Conservation (phyloP, 2,113 vertebrate species). For the Ranitomeya variabilis region DNA sequence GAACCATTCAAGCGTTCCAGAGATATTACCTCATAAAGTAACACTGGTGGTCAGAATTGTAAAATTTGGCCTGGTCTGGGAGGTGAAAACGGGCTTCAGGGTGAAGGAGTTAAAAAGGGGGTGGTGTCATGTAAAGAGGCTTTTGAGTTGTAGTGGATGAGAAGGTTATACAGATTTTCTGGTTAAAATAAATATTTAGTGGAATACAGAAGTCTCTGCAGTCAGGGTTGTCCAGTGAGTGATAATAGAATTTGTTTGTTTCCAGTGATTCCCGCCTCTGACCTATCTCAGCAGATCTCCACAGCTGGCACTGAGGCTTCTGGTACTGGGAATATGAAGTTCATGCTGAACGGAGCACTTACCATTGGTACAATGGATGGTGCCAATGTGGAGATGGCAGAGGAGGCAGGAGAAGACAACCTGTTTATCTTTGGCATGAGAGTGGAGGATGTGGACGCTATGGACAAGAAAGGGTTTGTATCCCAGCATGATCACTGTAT, state of each 20-base stretch:
- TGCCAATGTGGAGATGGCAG: constrained; percentile 89
- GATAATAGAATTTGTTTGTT: not conserved
- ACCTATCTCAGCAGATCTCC: constrained; percentile 91
- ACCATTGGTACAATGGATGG: constrained; percentile 91
- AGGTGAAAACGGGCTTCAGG: too few species aligned
- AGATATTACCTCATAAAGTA: too few species aligned
- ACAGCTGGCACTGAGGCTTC: constrained; percentile 88
- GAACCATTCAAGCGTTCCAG: too few species aligned
- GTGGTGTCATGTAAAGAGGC: not conserved
- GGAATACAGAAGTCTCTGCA: too few species aligned
- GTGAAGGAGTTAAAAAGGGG: not conserved
- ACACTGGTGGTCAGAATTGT: too few species aligned
- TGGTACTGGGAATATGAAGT: constrained; percentile 91
- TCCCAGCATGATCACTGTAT: not conserved
- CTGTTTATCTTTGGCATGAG: constrained; percentile 90
- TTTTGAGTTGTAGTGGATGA: too few species aligned
- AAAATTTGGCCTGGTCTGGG: too few species aligned
- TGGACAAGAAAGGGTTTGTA: constrained; percentile 80
- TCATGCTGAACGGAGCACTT: constrained; percentile 90
- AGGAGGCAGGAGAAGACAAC: constrained; percentile 85
- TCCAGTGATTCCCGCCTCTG: constrained; percentile 83
- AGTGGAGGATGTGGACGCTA: constrained; percentile 80
- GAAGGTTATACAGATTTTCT: not conserved
- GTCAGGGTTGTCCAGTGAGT: too few species aligned
- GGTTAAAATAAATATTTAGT: too few species aligned